Evolutionary conservation across 1,140 invertebrate species (phyloP).

Genomic region (Drosophila malerkotliana): DNA sequence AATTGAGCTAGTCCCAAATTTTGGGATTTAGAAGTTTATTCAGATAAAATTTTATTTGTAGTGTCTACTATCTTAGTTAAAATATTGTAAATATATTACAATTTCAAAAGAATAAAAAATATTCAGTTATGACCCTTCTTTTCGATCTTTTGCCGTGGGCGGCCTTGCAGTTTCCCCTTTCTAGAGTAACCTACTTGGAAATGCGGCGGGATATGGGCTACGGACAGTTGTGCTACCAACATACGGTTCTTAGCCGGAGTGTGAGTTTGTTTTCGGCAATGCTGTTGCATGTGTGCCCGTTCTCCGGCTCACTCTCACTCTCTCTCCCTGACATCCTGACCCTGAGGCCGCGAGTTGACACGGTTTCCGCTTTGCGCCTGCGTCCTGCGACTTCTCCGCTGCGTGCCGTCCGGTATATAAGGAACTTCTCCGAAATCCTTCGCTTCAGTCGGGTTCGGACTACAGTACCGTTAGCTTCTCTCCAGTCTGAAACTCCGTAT

Average conservation of each 20-base stretch:
- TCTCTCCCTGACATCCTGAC: constrained; percentile 42
- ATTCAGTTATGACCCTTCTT: no score
- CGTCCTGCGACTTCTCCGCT: constrained; percentile 44
- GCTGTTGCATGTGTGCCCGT: constrained; percentile 57
- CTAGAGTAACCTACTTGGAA: constrained; percentile 5
- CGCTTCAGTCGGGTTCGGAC: constrained; percentile 67
- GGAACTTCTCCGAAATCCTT: constrained; percentile 45
- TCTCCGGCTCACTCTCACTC: constrained; percentile 6
- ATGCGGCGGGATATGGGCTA: constrained; percentile 1
- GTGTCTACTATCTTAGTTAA: no score
- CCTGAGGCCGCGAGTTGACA: constrained; percentile 55
- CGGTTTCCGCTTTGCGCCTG: constrained; percentile 76
- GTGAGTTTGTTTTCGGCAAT: constrained; percentile 33
- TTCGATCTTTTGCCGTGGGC: background rate
- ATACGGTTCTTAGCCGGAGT: constrained; percentile 16
- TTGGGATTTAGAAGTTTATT: background rate
- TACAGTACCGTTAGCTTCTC: constrained; percentile 52
- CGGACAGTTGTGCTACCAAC: constrained; percentile 8
- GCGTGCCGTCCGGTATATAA: constrained; percentile 52
- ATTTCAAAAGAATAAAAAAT: background rate
- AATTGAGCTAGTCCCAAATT: constrained; percentile 57
- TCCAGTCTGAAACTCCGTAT: background rate
- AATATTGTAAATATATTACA: background rate
- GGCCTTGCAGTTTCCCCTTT: background rate
- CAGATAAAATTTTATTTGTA: no score